These are phyloP conservation scores for Cuniculus paca DNA, from an alignment of 2,797 vertebrate genomes.

Conservation along the genomic window DNA sequence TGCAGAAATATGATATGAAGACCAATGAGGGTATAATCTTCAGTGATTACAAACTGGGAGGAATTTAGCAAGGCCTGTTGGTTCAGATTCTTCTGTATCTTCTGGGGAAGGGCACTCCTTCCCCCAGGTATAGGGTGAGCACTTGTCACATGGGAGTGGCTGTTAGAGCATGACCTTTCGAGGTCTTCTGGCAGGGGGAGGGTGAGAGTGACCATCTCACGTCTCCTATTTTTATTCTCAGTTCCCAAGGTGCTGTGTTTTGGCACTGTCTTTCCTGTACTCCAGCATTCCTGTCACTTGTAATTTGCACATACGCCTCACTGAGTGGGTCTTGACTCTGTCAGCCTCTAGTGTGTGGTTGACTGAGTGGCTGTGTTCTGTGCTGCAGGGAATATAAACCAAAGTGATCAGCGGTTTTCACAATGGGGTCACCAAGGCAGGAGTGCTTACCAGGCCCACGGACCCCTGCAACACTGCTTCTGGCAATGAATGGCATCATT, in stretches of 20 bases:
- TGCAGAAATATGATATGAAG: background rate
- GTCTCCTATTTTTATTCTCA: background rate
- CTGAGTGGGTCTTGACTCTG: constrained; percentile 90
- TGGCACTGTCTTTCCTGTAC: no score
- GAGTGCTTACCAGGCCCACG: constrained; percentile 92
- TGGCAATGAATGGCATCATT: constrained; percentile 95
- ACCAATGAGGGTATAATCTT: background rate
- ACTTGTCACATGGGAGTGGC: background rate
- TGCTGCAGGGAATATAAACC: constrained; percentile 92
- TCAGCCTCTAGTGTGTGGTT: constrained; percentile 92
- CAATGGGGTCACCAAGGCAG: constrained; percentile 91
- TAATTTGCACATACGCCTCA: constrained; percentile 88
- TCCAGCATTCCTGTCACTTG: constrained; percentile 84
- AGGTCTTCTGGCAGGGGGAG: background rate
- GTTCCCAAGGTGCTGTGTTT: background rate
- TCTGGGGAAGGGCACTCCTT: background rate
- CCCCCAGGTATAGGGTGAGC: background rate
- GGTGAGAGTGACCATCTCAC: background rate
- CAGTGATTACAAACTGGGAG: no score
- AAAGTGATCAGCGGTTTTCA: constrained; percentile 91
- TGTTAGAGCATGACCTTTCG: background rate
- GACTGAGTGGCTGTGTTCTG: constrained; percentile 92
- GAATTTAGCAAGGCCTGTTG: background rate
- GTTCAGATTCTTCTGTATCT: background rate
- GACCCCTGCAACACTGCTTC: constrained; percentile 89